These are phyloP conservation scores for Eristalinus sepulchralis DNA, from an alignment of 2,888 invertebrate species.

Conservation along the genomic window DNA sequence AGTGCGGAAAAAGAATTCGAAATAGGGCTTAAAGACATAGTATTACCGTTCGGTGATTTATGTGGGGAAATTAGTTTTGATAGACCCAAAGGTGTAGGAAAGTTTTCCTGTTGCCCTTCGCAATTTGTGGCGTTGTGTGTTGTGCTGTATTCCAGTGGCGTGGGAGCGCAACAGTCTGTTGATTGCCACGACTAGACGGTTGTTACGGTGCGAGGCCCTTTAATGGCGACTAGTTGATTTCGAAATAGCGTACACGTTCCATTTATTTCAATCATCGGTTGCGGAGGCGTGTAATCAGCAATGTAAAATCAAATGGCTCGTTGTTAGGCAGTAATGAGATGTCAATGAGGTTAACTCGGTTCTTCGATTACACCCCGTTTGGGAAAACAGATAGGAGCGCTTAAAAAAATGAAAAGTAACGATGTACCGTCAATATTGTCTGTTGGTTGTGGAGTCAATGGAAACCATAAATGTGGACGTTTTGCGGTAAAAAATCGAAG, in stretches of 20 bases:
- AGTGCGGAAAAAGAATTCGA: background rate
- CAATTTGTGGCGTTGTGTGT: background rate
- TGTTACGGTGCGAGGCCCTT: background rate
- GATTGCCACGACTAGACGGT: background rate
- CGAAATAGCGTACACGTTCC: background rate
- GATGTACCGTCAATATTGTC: no score
- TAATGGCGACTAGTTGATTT: background rate
- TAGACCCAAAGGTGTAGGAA: background rate
- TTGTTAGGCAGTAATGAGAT: background rate
- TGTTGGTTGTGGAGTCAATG: no score
- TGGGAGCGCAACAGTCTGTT: background rate
- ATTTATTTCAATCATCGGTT: background rate
- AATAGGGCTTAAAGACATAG: background rate
- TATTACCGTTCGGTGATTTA: background rate
- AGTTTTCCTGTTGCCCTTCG: background rate
- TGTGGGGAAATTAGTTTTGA: background rate
- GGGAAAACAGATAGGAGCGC: background rate
- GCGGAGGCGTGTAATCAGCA: background rate
- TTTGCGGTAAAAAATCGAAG: no score
- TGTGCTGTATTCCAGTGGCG: background rate
- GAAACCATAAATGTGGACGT: no score
- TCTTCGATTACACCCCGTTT: background rate
- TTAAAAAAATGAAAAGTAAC: no score
- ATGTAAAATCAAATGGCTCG: background rate
- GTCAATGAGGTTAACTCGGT: no score